Conservation (phyloP, 2,888 invertebrate species). For the Agonopterix arenella region DNA sequence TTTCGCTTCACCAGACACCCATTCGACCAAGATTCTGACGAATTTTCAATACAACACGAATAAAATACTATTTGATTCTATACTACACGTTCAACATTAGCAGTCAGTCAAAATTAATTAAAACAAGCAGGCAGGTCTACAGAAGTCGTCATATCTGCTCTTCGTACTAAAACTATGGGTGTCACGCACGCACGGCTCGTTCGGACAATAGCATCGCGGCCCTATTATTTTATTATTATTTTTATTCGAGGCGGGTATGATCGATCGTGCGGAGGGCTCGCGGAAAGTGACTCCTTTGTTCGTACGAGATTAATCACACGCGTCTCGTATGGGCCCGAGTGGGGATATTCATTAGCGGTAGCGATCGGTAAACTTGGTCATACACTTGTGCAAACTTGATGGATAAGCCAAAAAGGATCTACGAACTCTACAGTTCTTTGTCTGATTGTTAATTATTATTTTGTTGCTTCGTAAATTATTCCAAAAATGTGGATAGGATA, state of each 20-base stretch:
- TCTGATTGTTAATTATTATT: neutral
- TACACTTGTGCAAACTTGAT: conserved; percentile 11
- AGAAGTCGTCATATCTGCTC: neutral
- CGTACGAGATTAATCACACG: conserved; percentile 66
- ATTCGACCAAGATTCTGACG: too few relatives aligned
- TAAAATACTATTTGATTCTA: neutral
- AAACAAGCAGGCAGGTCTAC: neutral
- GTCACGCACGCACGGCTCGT: conserved; percentile 63
- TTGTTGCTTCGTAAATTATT: too few relatives aligned
- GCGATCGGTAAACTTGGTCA: conserved; percentile 29
- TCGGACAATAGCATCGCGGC: conserved; percentile 57
- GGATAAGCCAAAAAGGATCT: conserved; percentile 18
- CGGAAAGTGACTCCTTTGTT: conserved; percentile 67
- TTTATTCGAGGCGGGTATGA: conserved; percentile 69
- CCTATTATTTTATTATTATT: conserved; percentile 70
- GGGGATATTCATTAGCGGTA: conserved; percentile 61
- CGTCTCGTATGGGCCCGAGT: conserved; percentile 43
- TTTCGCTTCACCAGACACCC: too few relatives aligned
- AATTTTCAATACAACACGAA: too few relatives aligned
- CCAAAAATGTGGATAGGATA: too few relatives aligned
- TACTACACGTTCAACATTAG: neutral
- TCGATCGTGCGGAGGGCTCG: conserved; percentile 62
- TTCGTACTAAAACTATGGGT: conserved; percentile 15
- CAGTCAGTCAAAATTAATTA: conserved; percentile 7
- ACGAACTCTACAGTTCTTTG: conserved; percentile 1